Conservation (phyloP, 2,888 invertebrate genomes). For the Orthonevra nobilis region DNA sequence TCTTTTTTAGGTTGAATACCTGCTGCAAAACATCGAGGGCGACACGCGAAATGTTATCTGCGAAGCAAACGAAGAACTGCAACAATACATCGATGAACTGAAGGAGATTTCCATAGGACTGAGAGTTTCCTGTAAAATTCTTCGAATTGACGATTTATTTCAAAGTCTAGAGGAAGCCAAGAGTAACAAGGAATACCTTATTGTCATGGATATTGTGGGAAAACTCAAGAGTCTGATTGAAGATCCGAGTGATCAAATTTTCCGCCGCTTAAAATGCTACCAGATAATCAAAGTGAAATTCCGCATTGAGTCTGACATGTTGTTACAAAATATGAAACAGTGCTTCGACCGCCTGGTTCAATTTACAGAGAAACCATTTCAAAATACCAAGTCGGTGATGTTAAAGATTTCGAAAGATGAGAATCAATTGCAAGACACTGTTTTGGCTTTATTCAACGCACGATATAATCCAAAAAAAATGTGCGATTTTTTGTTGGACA, state of each 20-base stretch:
- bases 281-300: constrained; percentile 78
- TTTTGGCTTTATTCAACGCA: constrained; percentile 77
- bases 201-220: constrained; percentile 75
- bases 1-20: constrained; percentile 70
- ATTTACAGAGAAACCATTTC: constrained; percentile 77
- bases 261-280: constrained; percentile 77
- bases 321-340: constrained; percentile 77
- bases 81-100: constrained; percentile 82
- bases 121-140: constrained; percentile 76
- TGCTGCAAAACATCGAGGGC: constrained; percentile 81
- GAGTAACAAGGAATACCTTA: constrained; percentile 75
- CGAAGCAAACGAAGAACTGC: constrained; percentile 83
- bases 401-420: constrained; percentile 77
- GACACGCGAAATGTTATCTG: constrained; percentile 83
- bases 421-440: constrained; percentile 76
- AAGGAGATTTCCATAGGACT: constrained; percentile 83
- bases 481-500: constrained; percentile 77
- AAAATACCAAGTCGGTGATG: constrained; percentile 77
- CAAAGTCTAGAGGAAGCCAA: constrained; percentile 78
- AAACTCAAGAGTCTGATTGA: constrained; percentile 76
- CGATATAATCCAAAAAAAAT: constrained; percentile 78
- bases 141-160: constrained; percentile 81
- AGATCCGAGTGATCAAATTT: constrained; percentile 75
- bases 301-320: constrained; percentile 76
- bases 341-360: constrained; percentile 78